Evolutionary conservation across 2,888 invertebrate genomes (phyloP), one percentile per base, ranked within the genome.

Genomic region (Cheilosia impressa): DNA sequence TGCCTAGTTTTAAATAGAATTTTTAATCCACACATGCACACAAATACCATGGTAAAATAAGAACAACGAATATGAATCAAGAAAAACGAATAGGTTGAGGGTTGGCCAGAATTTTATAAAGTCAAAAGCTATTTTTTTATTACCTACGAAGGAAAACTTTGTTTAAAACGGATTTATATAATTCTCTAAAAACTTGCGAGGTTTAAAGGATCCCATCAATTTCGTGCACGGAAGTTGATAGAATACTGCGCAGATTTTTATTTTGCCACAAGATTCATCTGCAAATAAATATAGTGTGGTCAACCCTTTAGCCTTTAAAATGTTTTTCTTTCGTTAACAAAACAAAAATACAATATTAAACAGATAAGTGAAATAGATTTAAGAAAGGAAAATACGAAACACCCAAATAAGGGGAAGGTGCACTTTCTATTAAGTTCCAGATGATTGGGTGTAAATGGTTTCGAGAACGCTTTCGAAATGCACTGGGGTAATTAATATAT

Each of bases 351-450:
- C 4, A 38, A 13, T 38, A 38, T 3, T 13, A 10, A 38, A 38
- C 38, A 13, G 4, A 38, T 38, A 38, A 38, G 38, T 3, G 10
- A 38, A 38, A 38, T 38, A 38, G 13, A 73, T 84, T 75, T 78
- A 58, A 69, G 53, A n/a, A 75, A 58, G 52, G 24, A 38, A 22
- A 5, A 22, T 13, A 47, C 22, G 62, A 24, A 19, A 41, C 52
- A 50, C 43, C 41, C 63, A 27, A 43, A 19, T 22, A 22, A 60
- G 55, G 66, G 69, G 57, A 62, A 17, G 45, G 57, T 57, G 60
- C 87, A 87, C 87, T 87, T 87, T 87, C 87, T 84, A 80, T 87
- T 87, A 77, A 87, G 87, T 87, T 87, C 75, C 66, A 78, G 38
- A 52, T 82, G 82, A 69, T 72, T 52, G 73, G 82, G 65, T 53